Evolutionary conservation across 2,888 invertebrate species (phyloP).

Genomic region (Herminia tarsipennalis): DNA sequence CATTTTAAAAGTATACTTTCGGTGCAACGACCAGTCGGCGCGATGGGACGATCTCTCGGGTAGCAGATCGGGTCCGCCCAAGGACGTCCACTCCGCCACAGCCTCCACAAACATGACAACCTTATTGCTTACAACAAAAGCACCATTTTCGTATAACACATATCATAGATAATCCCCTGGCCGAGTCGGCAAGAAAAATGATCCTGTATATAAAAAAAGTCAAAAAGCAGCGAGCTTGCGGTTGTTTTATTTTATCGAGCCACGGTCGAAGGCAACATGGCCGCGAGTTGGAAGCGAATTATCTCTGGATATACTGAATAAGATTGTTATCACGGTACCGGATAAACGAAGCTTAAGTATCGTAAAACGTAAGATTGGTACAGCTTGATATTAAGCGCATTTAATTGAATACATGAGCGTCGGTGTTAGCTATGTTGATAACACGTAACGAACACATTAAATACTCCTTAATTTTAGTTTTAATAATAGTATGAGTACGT

Average conservation of each 20-base stretch:
- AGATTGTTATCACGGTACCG: slow-evolving; percentile 57
- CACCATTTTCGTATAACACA: slow-evolving; percentile 46
- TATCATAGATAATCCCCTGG: slow-evolving; percentile 66
- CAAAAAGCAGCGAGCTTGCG: slow-evolving; percentile 71
- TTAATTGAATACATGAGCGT: slow-evolving; percentile 15
- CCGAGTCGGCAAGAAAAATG: slow-evolving; percentile 81
- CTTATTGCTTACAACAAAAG: slow-evolving; percentile 52
- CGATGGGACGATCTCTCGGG: slow-evolving; percentile 81
- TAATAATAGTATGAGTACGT: background rate
- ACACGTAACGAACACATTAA: background rate
- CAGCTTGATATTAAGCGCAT: slow-evolving; percentile 21
- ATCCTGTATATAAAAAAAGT: slow-evolving; percentile 84
- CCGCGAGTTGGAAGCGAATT: slow-evolving; percentile 78
- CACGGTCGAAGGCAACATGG: slow-evolving; percentile 78
- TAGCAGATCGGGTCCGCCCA: slow-evolving; percentile 86
- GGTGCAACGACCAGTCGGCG: slow-evolving; percentile 83
- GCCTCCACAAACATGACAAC: slow-evolving; percentile 55
- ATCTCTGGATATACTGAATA: slow-evolving; percentile 68
- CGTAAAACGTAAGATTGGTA: slow-evolving; percentile 45
- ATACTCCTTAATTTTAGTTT: background rate
- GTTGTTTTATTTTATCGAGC: slow-evolving; percentile 81
- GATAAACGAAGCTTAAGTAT: slow-evolving; percentile 45
- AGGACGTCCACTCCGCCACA: slow-evolving; percentile 80
- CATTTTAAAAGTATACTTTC: slow-evolving; percentile 80
- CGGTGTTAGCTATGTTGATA: slow-evolving; percentile 2